These are phyloP conservation scores for Bombus soroeensis DNA, from an alignment of 1,140 invertebrate genomes.

Conservation along the genomic window DNA sequence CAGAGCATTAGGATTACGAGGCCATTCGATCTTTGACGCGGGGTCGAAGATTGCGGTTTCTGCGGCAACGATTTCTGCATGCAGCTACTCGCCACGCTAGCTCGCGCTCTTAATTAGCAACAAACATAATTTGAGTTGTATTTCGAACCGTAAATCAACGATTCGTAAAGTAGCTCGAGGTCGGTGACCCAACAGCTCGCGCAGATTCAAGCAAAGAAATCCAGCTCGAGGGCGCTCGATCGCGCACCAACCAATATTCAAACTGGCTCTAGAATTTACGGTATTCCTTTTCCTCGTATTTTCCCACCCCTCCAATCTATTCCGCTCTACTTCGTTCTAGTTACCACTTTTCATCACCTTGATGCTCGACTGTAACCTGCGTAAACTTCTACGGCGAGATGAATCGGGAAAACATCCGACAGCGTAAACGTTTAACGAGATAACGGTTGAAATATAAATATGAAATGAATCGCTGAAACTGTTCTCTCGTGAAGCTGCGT, in stretches of 20 bases:
- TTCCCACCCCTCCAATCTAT: not conserved
- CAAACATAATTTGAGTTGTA: constrained; percentile 41
- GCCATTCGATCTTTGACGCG: constrained; percentile 2
- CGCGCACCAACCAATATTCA: constrained; percentile 55
- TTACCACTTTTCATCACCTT: constrained; percentile 13
- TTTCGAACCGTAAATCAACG: constrained; percentile 59
- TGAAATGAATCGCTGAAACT: not conserved
- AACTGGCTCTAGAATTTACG: constrained; percentile 37
- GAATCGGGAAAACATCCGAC: not conserved
- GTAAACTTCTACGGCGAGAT: constrained; percentile 1
- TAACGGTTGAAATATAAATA: not conserved
- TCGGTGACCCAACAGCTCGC: constrained; percentile 52
- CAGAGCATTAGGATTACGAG: not conserved
- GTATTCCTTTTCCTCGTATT: constrained; percentile 2
- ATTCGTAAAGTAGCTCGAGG: constrained; percentile 58
- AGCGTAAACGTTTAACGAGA: constrained; percentile 38
- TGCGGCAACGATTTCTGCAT: not conserved
- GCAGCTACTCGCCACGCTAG: not conserved
- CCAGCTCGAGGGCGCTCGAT: constrained; percentile 51
- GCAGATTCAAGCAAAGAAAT: constrained; percentile 46
- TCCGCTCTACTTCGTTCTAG: not conserved
- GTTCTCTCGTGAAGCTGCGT: not conserved
- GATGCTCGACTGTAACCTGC: not conserved
- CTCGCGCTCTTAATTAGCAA: constrained; percentile 63
- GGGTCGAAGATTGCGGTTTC: not conserved